Base-by-base conservation (phyloP, 92 coral and sea anemone species). In the Siderastrea radians region DNA sequence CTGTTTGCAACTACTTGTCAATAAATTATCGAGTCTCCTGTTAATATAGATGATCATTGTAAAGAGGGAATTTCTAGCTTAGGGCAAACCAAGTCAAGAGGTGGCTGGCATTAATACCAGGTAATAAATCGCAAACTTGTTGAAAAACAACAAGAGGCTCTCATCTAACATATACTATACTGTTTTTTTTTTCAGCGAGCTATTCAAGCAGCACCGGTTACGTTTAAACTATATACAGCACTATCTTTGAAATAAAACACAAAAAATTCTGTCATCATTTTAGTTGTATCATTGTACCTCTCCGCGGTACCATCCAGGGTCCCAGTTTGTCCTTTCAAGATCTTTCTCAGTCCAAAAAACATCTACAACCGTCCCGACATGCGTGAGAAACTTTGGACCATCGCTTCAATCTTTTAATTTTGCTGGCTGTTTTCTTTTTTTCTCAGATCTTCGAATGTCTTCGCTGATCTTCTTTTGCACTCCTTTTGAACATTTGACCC, bases 341-440 rank as follows among this genome's bases (percentile, higher is more conserved):
- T 90, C 89, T 53, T 90, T 48, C 47, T 79, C 86, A 51, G 90
- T 80, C 90, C 90, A 85, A 59, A 85, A 66, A 9, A 85, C 84
- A 71, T 90, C 93, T 45, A 83, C 81, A 59, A 85, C 57, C 55
- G 80, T 75, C 43, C 90, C 83, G 70, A 47, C 93, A 68, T 55
- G 66, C 2, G 83, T 52, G 4, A 68, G 17, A 19, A 14, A 38
- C 48, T 74, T 75, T 13, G 75, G 54, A 12, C 19, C 47, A 60
- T 46, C 7, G 53, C 47, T 66, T 53, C 47, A 75, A 8, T 75
- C 80, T 9, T 5, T 4, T 55, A 75, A 26, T 54, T 75, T 75
- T 13, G 65, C 65, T 26, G 89, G 83, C 26, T 16, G 38, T 64
- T 74, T 75, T n/a, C 89, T 84, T 53, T 84, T 75, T 65, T 83